Conservation (phyloP, 2,888 invertebrate species). For the Acrobeloides nanus region DNA sequence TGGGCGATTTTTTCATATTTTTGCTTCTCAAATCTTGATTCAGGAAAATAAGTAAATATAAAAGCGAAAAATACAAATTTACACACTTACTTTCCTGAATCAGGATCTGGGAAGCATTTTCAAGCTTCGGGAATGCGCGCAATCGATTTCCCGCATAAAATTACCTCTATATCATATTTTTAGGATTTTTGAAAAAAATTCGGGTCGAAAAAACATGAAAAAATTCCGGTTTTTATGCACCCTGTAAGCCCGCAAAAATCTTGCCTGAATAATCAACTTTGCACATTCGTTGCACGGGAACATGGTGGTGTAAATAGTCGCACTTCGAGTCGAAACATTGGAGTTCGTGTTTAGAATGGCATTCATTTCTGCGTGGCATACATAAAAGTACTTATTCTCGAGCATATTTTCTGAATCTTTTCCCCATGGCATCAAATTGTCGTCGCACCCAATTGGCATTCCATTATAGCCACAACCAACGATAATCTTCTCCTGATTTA, state of each 20-base stretch:
- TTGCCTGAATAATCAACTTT: conserved; percentile 81
- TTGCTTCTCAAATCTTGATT: background rate
- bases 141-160: too few species aligned
- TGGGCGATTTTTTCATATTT: background rate
- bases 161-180: too few species aligned
- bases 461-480: conserved; percentile 76
- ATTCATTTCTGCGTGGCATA: conserved; percentile 96
- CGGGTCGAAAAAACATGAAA: too few species aligned
- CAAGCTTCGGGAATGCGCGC: too few species aligned
- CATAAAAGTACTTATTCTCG: conserved; percentile 78
- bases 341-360: conserved; percentile 85
- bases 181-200: too few species aligned
- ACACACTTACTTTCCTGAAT: too few species aligned
- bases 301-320: conserved; percentile 76
- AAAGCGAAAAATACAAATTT: too few species aligned
- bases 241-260: background rate
- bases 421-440: conserved; percentile 82
- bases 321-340: conserved; percentile 66
- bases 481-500: conserved; percentile 71
- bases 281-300: conserved; percentile 98
- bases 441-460: conserved; percentile 81
- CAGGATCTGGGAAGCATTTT: too few species aligned
- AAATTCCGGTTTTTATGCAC: too few species aligned
- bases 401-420: conserved; percentile 61
- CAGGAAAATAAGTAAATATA: too few species aligned